Evolutionary conservation across 2,888 invertebrate species (phyloP).

Genomic region (Clitarchus hookeri): DNA sequence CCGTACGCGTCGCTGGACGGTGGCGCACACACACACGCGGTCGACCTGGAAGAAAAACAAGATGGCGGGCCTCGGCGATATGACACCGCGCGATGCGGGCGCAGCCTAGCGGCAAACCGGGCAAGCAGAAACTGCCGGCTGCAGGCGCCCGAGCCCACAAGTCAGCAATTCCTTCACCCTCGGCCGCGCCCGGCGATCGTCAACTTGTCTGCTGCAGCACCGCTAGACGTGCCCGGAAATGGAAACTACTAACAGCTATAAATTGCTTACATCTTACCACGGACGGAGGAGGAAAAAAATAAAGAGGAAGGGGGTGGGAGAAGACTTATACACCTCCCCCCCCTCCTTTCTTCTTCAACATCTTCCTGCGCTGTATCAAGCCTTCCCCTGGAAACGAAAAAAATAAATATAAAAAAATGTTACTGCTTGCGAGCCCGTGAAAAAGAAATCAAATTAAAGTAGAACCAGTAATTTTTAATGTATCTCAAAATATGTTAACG

Average conservation of each 20-base stretch:
- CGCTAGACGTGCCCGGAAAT: constrained; percentile 33
- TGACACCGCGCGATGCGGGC: neutral
- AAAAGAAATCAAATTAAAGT: too few species aligned
- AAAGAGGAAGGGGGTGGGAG: neutral
- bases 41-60: neutral
- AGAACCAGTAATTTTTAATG: too few species aligned
- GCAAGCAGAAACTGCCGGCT: constrained; percentile 24
- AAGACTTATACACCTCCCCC: neutral
- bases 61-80: neutral
- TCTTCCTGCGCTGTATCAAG: neutral
- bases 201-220: constrained; percentile 36
- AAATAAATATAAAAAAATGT: neutral
- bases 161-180: constrained; percentile 35
- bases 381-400: neutral
- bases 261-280: constrained; percentile 29
- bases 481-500: too few species aligned
- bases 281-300: constrained; percentile 18
- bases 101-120: constrained; percentile 25
- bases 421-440: neutral
- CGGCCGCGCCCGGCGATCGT: constrained; percentile 35
- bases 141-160: constrained; percentile 29
- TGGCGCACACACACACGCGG: neutral
- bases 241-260: constrained; percentile 35
- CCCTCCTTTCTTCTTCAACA: neutral
- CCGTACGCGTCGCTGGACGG: neutral